Percentiles rank a stretch among this genome's conserved stretches.
Evolutionary conservation across 2,113 vertebrate genomes (phyloP).

Genomic region (Tetrax tetrax): DNA sequence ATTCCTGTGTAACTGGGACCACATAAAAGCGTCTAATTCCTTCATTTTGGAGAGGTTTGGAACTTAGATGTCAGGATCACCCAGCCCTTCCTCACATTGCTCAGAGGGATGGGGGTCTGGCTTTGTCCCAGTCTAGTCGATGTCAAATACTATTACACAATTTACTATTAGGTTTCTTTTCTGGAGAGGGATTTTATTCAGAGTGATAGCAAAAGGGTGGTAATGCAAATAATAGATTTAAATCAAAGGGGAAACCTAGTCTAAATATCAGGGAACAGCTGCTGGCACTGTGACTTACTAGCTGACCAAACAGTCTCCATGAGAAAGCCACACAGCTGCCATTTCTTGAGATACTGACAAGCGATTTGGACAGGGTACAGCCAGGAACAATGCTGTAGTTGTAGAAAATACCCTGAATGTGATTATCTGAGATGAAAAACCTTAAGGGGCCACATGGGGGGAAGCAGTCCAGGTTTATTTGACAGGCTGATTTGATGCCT

Average conservation of each 20-base stretch:
- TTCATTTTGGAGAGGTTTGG: background rate
- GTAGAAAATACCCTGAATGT: background rate
- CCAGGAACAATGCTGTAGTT: background rate
- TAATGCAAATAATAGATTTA: background rate
- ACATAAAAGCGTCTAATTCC: background rate
- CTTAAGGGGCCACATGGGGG: background rate
- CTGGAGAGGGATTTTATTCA: background rate
- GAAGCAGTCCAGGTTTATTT: background rate
- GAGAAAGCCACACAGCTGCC: background rate
- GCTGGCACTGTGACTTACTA: background rate
- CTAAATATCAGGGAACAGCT: background rate
- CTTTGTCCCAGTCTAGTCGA: background rate
- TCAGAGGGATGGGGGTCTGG: background rate
- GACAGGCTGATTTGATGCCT: background rate
- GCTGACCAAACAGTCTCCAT: background rate
- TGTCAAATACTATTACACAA: background rate
- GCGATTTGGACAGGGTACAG: background rate
- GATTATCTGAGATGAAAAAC: background rate
- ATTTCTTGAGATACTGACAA: background rate
- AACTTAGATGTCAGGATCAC: background rate
- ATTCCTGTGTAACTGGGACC: background rate
- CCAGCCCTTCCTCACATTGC: background rate
- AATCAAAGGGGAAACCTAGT: background rate
- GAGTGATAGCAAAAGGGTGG: background rate
- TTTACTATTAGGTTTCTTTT: background rate